These are phyloP conservation scores for Litocranius walleri DNA, from an alignment of 2,113 vertebrate species.

Conservation along the genomic window DNA sequence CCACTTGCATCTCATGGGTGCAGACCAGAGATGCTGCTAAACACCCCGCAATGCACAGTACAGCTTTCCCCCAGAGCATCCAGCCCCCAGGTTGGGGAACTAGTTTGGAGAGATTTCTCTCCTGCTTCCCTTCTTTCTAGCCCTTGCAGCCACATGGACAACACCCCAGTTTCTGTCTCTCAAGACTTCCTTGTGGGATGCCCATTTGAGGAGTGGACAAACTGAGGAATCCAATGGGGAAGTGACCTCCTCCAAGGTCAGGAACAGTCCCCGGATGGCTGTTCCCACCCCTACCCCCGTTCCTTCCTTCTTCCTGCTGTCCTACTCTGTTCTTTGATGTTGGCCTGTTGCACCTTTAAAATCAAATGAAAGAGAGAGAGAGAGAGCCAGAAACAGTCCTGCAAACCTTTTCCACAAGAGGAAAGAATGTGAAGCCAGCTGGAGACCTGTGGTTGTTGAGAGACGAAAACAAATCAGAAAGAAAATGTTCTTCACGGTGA, in stretches of 20 bases:
- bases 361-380: neutral
- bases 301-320: neutral
- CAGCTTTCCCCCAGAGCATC: neutral
- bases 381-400: neutral
- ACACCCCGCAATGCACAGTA: rapidly evolving
- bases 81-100: rapidly evolving
- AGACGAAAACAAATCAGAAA: neutral
- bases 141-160: neutral
- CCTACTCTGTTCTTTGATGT: neutral
- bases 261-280: too few relatives aligned
- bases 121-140: too few relatives aligned
- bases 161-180: neutral
- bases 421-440: neutral
- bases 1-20: neutral
- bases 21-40: neutral
- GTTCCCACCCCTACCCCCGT: rapidly evolving
- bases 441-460: neutral
- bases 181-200: neutral
- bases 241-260: neutral
- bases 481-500: neutral
- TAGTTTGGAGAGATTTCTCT: neutral
- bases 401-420: neutral
- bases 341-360: neutral
- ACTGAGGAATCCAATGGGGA: rapidly evolving
- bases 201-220: neutral